Base-by-base conservation (phyloP, 37 sponge, comb jelly and placozoan genomes). In the Hormiphora californensis region DNA sequence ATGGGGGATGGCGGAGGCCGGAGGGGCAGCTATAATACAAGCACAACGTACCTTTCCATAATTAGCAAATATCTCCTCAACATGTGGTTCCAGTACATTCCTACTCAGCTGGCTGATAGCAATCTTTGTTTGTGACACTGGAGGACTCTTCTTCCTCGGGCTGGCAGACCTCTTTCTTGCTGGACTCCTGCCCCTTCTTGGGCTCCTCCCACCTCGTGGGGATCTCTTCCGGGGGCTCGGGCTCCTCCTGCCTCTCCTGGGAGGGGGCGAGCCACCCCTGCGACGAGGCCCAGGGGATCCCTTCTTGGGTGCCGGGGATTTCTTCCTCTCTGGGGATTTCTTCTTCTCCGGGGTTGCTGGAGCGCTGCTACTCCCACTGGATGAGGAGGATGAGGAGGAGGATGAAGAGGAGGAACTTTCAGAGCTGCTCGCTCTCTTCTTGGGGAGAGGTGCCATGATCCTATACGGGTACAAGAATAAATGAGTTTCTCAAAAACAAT, bases 51-150 rank as follows among this genome's bases (percentile, higher is more conserved):
- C 61, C 46, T 73, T 73, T 23, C 81, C 81, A 19, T 73, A 73
- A 46, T 73, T 73, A 9, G 81, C 17, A 46, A 73, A 73, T 1
- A 73, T 73, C 38, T 73, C 81, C 81, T 73, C 81, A 0, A 73
- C 81, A n/a, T 73, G 81, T n/a, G 46, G 46, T 28, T 73, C 81
- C 41, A 73, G 44, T 4, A 73, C 81, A 40, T 73, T 73, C 46
- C 81, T 39, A 40, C 81, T 73, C 39, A 73, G 81, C 81, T 73
- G 81, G 43, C 44, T 40, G 81, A 73, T 73, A 21, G 81, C 81
- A 43, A 73, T 73, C 44, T 40, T 73, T 11, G 81, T 73, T 28
- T 73, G 81, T 4, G 44, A 40, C 7, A 73, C 81, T 27, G 81
- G 25, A n/a, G 81, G 81, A 73, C 81, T 73, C 81, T 73, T 73